These are phyloP conservation scores for Cladopsammia gracilis DNA, from an alignment of 64 coral and sea anemone species.

Conservation along the genomic window DNA sequence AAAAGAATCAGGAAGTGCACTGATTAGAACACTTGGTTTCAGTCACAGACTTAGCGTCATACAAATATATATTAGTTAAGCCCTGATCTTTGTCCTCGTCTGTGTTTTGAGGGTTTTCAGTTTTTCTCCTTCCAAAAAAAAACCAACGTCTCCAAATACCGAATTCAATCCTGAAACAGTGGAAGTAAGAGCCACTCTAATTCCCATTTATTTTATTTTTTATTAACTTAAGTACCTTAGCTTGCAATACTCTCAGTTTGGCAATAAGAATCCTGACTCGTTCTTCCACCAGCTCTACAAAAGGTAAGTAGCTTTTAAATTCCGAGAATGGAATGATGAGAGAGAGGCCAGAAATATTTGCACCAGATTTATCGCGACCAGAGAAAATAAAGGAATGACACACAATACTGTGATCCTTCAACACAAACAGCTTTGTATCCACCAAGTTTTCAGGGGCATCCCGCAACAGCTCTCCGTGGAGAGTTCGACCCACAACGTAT, in stretches of 20 bases:
- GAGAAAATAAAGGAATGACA: constrained; percentile 77
- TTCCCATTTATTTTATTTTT: too few species aligned
- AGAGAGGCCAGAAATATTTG: constrained; percentile 66
- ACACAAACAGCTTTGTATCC: constrained; percentile 71
- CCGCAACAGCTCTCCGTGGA: constrained; percentile 77
- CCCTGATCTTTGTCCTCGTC: too few species aligned
- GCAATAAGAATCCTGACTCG: constrained; percentile 73
- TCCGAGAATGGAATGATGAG: constrained; percentile 59
- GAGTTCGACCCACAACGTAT: constrained; percentile 74
- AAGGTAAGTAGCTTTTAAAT: constrained; percentile 62
- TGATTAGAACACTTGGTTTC: too few species aligned
- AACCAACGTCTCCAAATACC: too few species aligned
- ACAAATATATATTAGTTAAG: too few species aligned
- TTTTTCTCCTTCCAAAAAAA: too few species aligned
- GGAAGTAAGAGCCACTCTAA: too few species aligned
- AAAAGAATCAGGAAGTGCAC: too few species aligned
- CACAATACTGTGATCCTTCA: constrained; percentile 71
- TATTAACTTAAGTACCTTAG: constrained; percentile 85
- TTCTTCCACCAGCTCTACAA: constrained; percentile 71
- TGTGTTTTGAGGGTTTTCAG: too few species aligned
- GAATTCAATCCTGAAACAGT: too few species aligned
- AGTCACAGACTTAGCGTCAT: too few species aligned
- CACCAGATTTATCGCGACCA: constrained; percentile 52
- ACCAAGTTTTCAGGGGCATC: constrained; percentile 76
- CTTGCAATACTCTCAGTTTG: constrained; percentile 87